Evolutionary conservation across 2,113 vertebrate genomes (phyloP).

Genomic region (Chaetodon auriga): DNA sequence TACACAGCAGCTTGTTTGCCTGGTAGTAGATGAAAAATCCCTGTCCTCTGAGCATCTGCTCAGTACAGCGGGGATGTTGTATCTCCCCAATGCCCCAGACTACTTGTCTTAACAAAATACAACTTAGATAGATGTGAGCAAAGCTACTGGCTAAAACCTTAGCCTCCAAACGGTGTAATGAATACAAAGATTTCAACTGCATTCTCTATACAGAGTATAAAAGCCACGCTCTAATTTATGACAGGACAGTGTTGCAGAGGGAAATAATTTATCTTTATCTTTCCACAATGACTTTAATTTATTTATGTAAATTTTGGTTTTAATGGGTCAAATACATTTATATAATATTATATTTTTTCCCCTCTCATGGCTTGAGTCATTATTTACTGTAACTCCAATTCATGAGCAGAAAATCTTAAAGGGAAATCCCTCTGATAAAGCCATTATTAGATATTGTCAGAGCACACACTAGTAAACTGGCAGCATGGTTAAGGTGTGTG

Average conservation of each 20-base stretch:
- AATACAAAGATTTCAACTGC: neutral
- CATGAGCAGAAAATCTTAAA: constrained; percentile 1
- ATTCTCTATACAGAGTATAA: neutral
- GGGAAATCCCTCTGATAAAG: neutral
- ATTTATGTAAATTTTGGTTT: constrained; percentile 7
- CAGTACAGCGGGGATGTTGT: constrained; percentile 47
- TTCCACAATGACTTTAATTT: constrained; percentile 1
- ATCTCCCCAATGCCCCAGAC: constrained; percentile 57
- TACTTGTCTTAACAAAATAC: constrained; percentile 62
- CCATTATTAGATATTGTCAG: neutral
- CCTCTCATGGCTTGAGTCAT: neutral
- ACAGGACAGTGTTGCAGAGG: neutral
- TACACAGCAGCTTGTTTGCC: constrained; percentile 59
- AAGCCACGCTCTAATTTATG: neutral
- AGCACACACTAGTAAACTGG: neutral
- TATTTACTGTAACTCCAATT: neutral
- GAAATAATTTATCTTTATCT: neutral
- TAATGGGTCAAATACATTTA: neutral
- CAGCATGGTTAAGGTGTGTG: neutral
- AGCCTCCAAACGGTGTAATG: constrained; percentile 4
- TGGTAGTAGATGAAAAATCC: constrained; percentile 59
- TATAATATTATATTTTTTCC: neutral
- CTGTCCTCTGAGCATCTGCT: constrained; percentile 61
- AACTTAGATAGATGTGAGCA: constrained; percentile 30
- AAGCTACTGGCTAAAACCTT: constrained; percentile 31